phyloP scores from a whole-genome alignment of 2,888 invertebrate genomes.

The Drosophila sordidula region DNA sequence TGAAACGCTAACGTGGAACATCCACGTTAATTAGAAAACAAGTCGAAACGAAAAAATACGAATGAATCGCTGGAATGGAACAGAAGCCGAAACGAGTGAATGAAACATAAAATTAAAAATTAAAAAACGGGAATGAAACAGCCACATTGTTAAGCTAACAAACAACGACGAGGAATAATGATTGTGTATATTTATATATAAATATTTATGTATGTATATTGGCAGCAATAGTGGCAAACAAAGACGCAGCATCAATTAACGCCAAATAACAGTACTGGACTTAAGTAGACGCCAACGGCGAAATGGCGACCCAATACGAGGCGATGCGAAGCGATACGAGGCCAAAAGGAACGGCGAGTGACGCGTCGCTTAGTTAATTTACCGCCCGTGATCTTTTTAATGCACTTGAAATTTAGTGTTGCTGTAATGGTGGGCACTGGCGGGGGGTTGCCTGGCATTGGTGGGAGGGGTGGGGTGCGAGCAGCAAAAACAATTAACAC shows the following conservation, averaged over 20 bases:
- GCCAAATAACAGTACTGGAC: conserved; percentile 51
- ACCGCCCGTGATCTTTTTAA: conserved; percentile 81
- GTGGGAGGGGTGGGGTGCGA: background rate
- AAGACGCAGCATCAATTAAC: conserved; percentile 76
- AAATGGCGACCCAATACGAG: conserved; percentile 32
- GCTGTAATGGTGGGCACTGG: conserved; percentile 41
- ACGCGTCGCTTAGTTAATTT: conserved; percentile 74
- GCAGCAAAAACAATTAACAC: conserved; percentile 74
- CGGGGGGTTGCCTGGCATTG: background rate
- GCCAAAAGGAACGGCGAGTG: conserved; percentile 32
- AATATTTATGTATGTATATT: conserved; percentile 23
- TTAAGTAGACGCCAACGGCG: conserved; percentile 40
- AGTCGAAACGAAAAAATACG: background rate
- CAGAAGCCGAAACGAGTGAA: background rate
- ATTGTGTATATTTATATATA: conserved; percentile 2
- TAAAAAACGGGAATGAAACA: background rate
- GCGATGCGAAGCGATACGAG: background rate
- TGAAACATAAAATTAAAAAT: background rate
- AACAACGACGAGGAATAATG: conserved; percentile 5
- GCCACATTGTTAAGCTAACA: background rate
- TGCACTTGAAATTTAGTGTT: conserved; percentile 76
- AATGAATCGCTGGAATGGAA: conserved; percentile 1
- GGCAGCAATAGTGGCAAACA: conserved; percentile 58
- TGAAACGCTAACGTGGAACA: conserved; percentile 18
- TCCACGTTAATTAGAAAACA: background rate